These are phyloP conservation scores for Manis javanica DNA, from an alignment of 2,797 vertebrate species.

Conservation along the genomic window DNA sequence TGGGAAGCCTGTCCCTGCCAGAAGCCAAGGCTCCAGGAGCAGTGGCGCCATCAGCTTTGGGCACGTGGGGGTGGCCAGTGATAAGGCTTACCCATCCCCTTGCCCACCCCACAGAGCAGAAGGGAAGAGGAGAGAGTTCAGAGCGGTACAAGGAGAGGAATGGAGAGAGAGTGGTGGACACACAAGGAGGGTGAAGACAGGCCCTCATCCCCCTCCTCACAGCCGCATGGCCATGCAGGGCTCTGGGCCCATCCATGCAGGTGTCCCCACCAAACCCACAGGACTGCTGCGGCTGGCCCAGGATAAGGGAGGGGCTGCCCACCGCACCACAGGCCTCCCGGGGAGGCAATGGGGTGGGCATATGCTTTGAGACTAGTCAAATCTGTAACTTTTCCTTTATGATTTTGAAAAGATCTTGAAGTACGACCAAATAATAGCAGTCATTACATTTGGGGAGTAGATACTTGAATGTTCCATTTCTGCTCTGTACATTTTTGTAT, in stretches of 20 bases:
- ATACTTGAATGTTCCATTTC: not conserved
- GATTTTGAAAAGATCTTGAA: not conserved
- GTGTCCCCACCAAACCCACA: not conserved
- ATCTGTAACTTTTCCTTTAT: not conserved
- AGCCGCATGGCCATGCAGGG: not conserved
- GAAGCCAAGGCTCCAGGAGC: not conserved
- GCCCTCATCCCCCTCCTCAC: not conserved
- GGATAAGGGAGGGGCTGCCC: not conserved
- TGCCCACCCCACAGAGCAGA: not conserved
- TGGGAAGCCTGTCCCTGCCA: not conserved
- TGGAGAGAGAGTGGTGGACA: rapidly evolving
- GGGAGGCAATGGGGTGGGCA: not conserved
- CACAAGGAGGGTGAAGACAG: too few species aligned
- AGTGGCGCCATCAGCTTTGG: not conserved
- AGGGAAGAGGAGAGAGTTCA: not conserved
- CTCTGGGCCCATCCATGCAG: not conserved
- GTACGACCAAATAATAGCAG: not conserved
- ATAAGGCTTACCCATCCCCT: not conserved
- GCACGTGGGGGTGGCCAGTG: not conserved
- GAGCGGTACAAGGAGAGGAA: not conserved
- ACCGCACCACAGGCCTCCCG: not conserved
- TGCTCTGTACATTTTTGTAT: not conserved
- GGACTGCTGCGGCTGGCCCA: not conserved
- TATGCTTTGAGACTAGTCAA: not conserved
- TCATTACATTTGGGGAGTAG: not conserved